Evolutionary conservation across 2,888 invertebrate species (phyloP), one percentile per base, ranked within the genome.

Genomic region (Cosmorhoe ocellata): DNA sequence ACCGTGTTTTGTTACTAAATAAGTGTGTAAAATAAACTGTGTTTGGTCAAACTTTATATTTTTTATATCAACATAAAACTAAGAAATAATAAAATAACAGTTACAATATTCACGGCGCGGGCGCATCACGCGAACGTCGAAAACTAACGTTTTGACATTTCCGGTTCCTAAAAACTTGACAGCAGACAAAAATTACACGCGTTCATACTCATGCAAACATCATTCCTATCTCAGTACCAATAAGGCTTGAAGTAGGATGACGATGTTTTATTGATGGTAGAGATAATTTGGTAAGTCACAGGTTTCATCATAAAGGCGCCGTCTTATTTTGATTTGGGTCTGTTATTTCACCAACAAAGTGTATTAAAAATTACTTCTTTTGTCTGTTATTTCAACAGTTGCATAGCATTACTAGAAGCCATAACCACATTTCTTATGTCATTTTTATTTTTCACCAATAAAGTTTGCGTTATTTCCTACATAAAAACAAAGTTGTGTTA

Each of bases 91-190:
- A 52, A 57, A 59, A 60, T 42, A 62, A 71, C 69, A 67, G 74
- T 71, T 67, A 72, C 56, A 56, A 64, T 56, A 66, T 58, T 59
- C 22, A 59, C 59, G 52, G 59, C 63, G 66, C 66, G 37, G 48
- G 53, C 59, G 67, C 71, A 77, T 72, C 82, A 82, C 79, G 82
- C 80, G 65, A 82, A 69, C 74, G 69, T 74, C 74, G 68, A 77
- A 77, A 77, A 75, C 72, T 67, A 78, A 74, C 78, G 67, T 79
- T 76, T 74, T 82, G 82, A 81, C 79, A 63, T 82, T 81, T 83
- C 83, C 82, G 82, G 77, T 79, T 76, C 73, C 76, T 77, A 74
- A 78, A 71, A 76, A 74, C 69, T 66, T 71, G 74, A 80, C 77
- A 64, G 74, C 67, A 56, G 58, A 72, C 68, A 41, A 67, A 64